A percentile compares a stretch with the other conserved stretches of the same genome.
These are phyloP conservation scores for Numenius phaeopus DNA, from an alignment of 2,797 vertebrate genomes.

Conservation along the genomic window DNA sequence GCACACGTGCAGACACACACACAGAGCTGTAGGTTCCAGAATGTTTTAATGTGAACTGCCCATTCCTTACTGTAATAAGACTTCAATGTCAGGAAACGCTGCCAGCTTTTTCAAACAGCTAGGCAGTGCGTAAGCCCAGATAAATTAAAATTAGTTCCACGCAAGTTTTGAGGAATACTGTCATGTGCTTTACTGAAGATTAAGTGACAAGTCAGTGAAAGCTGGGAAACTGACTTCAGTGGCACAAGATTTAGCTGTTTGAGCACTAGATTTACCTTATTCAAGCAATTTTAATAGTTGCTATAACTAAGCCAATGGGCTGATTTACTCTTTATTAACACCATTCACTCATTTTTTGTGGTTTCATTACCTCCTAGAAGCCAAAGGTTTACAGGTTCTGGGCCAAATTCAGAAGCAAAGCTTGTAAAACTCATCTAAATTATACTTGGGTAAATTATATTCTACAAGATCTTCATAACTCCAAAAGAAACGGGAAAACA, in stretches of 20 bases:
- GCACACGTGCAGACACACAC: fast-evolving
- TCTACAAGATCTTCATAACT: background rate
- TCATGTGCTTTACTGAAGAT: conserved; percentile 24
- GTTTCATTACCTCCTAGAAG: conserved; percentile 30
- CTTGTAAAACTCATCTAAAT: conserved; percentile 17
- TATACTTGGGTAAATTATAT: background rate
- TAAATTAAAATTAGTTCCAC: conserved; percentile 40
- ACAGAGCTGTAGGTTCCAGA: background rate
- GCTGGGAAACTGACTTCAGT: background rate
- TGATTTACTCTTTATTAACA: conserved; percentile 49
- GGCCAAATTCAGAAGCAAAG: conserved; percentile 37
- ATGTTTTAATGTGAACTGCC: background rate
- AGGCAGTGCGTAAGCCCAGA: background rate
- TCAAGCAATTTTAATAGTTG: background rate
- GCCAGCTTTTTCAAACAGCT: conserved; percentile 23
- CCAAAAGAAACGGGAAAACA: background rate
- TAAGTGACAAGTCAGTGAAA: conserved; percentile 5
- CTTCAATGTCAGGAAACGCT: background rate
- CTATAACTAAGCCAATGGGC: background rate
- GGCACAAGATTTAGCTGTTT: background rate
- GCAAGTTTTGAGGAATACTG: conserved; percentile 25
- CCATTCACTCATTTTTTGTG: background rate
- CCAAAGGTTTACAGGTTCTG: conserved; percentile 26
- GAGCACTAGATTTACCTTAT: conserved; percentile 4
- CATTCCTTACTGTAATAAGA: background rate